These are phyloP conservation scores for Lochmaea crataegi DNA, from an alignment of 2,888 invertebrate species.

Conservation along the genomic window DNA sequence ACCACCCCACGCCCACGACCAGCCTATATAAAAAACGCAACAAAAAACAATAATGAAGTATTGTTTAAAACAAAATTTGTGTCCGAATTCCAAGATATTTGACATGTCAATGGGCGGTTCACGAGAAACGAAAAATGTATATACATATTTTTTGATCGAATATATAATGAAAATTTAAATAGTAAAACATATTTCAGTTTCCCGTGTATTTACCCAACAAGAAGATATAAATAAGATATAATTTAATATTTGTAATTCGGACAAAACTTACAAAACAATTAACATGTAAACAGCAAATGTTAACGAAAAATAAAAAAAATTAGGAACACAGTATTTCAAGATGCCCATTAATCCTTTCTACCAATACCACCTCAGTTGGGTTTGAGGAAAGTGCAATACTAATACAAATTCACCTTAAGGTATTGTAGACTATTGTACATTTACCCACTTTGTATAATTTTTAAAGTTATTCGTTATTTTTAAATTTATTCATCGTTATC, in stretches of 20 bases:
- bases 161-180: no score
- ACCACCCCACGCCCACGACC: constrained; percentile 87
- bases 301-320: constrained; percentile 31
- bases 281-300: constrained; percentile 25
- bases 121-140: background rate
- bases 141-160: no score
- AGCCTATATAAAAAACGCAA: constrained; percentile 67
- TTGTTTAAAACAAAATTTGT: background rate
- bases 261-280: background rate
- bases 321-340: constrained; percentile 46
- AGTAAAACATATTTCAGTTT: no score
- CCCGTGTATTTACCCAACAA: no score
- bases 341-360: constrained; percentile 56
- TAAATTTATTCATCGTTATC: no score
- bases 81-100: constrained; percentile 13
- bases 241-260: constrained; percentile 16
- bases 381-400: constrained; percentile 22
- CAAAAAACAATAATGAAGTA: constrained; percentile 25
- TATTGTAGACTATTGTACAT: background rate
- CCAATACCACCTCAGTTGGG: constrained; percentile 48
- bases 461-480: no score
- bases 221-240: background rate
- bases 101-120: background rate
- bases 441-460: no score
- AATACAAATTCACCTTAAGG: constrained; percentile 35